Conservation (phyloP, 2,797 vertebrate genomes). For the Parauchenoglanis punctatus region DNA sequence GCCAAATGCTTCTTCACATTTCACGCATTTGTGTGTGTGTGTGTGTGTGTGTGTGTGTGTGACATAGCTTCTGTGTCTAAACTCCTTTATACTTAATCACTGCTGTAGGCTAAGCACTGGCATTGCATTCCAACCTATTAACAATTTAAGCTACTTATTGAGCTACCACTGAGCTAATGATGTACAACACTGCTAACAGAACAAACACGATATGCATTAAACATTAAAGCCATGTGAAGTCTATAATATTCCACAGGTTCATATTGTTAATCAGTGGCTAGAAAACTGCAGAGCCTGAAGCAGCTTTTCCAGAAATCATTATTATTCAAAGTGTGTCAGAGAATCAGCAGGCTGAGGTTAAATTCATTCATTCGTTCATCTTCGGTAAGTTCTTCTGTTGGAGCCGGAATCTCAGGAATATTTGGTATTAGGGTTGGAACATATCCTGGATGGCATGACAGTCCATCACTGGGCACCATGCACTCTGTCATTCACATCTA, state of each 20-base stretch:
- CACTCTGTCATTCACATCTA: not conserved
- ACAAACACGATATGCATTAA: not conserved
- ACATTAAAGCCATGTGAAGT: not conserved
- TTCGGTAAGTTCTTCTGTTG: not conserved
- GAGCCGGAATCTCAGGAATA: too few species aligned
- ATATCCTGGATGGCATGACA: not conserved
- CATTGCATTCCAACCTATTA: not conserved
- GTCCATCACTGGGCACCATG: not conserved
- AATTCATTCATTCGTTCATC: not conserved
- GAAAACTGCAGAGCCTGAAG: not conserved
- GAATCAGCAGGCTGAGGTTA: not conserved
- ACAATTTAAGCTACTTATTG: conserved; percentile 10
- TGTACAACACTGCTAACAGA: not conserved
- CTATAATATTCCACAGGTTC: not conserved
- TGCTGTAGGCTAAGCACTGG: not conserved
- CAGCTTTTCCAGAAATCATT: not conserved
- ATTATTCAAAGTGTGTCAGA: not conserved
- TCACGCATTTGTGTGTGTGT: not conserved
- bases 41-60: not conserved
- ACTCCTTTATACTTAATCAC: not conserved
- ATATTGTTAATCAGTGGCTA: not conserved
- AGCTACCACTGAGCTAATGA: not conserved
- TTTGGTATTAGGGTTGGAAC: not conserved
- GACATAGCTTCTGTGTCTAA: not conserved
- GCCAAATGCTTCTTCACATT: conserved; percentile 6